Evolutionary conservation across 2,888 invertebrate genomes (phyloP).

Genomic region (Philhelius pedissequus): DNA sequence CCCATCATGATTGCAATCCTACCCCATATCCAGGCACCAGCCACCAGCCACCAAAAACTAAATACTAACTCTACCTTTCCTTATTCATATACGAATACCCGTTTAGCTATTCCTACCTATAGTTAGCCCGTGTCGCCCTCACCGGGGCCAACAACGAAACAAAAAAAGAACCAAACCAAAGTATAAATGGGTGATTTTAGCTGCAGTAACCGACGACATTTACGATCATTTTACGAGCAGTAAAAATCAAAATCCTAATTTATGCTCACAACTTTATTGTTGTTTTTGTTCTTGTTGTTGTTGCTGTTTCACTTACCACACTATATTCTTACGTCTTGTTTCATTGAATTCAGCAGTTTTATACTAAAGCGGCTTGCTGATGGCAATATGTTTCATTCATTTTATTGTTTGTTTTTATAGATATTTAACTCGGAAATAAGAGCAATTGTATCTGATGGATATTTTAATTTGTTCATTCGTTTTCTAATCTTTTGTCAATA

Average conservation of each 20-base stretch:
- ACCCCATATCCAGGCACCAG: constrained; percentile 8
- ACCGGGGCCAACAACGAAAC: constrained; percentile 72
- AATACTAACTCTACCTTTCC: not conserved
- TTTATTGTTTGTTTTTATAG: constrained; percentile 56
- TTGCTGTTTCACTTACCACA: constrained; percentile 2
- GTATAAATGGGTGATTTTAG: constrained; percentile 77
- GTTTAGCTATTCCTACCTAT: too few relatives aligned
- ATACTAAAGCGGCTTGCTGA: not conserved
- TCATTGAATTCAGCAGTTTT: constrained; percentile 31
- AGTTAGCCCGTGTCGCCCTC: constrained; percentile 10
- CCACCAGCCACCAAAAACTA: constrained; percentile 10
- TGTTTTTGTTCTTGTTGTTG: constrained; percentile 29
- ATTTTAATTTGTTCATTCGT: constrained; percentile 38
- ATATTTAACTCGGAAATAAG: constrained; percentile 52
- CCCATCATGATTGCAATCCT: constrained; percentile 61
- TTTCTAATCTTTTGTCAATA: not conserved
- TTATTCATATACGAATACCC: not conserved
- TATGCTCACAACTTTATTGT: constrained; percentile 68
- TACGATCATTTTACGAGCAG: constrained; percentile 79
- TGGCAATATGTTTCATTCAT: constrained; percentile 21
- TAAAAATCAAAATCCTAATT: constrained; percentile 78
- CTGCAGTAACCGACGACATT: constrained; percentile 79
- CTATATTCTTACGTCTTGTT: constrained; percentile 35
- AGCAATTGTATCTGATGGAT: constrained; percentile 8
- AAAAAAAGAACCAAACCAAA: constrained; percentile 71